These are phyloP conservation scores for Rhinatrema bivittatum DNA, from an alignment of 2,797 vertebrate genomes.

Conservation along the genomic window DNA sequence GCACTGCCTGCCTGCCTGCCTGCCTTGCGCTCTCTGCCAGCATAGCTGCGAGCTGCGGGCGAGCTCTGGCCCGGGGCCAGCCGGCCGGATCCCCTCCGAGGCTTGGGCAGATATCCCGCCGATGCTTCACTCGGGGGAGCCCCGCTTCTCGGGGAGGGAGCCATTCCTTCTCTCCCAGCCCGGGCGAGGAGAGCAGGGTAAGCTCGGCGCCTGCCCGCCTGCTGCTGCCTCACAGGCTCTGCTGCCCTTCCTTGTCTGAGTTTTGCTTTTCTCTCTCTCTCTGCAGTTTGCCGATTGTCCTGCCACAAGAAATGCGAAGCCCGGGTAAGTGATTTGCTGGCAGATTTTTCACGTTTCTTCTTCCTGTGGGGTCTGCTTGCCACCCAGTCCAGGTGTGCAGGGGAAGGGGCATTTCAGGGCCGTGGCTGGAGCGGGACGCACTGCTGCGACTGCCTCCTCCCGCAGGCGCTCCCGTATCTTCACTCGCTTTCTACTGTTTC, in stretches of 20 bases:
- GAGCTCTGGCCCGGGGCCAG: constrained; percentile 44
- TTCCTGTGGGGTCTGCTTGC: background rate
- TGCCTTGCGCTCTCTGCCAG: background rate
- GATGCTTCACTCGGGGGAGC: constrained; percentile 20
- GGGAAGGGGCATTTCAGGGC: too few species aligned
- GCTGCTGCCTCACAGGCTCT: background rate
- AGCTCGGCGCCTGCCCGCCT: background rate
- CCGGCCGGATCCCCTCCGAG: constrained; percentile 36
- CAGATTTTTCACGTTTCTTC: background rate
- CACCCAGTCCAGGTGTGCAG: too few species aligned
- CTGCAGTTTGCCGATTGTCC: constrained; percentile 75
- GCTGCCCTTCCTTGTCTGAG: constrained; percentile 6
- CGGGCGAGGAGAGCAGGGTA: background rate
- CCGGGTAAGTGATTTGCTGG: constrained; percentile 72
- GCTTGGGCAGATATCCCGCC: constrained; percentile 28
- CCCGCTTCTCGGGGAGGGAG: background rate
- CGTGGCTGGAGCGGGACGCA: too few species aligned
- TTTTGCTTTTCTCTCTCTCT: background rate
- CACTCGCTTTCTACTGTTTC: too few species aligned
- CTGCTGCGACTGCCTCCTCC: too few species aligned
- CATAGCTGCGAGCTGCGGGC: constrained; percentile 15
- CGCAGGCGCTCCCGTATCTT: too few species aligned
- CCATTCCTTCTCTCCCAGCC: background rate
- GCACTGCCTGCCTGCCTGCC: constrained; percentile 1
- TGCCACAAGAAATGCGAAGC: constrained; percentile 91